Conservation (phyloP, 1,140 invertebrate genomes). For the Brachionus plicatilis region DNA sequence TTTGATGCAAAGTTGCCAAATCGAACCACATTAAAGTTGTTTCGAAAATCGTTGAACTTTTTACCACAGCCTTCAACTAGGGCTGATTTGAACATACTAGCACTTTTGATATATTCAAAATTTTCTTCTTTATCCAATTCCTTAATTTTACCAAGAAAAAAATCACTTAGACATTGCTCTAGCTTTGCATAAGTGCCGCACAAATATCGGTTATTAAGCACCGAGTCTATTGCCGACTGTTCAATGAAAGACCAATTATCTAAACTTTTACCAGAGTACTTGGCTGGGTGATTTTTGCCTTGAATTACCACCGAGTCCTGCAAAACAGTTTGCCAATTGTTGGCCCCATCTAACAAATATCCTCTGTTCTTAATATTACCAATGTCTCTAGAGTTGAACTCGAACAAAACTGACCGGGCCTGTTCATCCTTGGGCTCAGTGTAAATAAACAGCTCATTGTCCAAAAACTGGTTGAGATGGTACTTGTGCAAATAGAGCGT, state of each 20-base stretch:
- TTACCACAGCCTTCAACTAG: constrained; percentile 15
- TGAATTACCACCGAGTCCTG: neutral
- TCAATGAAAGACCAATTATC: constrained; percentile 8
- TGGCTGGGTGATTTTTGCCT: neutral
- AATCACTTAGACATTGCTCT: constrained; percentile 13
- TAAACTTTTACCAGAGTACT: neutral
- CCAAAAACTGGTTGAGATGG: neutral
- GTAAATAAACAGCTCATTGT: neutral
- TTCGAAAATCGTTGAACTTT: constrained; percentile 9
- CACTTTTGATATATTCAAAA: constrained; percentile 15
- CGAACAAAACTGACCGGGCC: neutral
- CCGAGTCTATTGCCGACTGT: neutral
- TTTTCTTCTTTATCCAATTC: neutral
- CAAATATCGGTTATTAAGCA: neutral
- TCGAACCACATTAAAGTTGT: constrained; percentile 23
- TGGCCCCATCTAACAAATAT: neutral
- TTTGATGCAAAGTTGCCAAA: neutral
- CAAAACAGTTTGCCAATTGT: constrained; percentile 4
- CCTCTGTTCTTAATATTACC: neutral
- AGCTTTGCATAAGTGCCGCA: constrained; percentile 15
- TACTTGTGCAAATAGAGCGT: neutral
- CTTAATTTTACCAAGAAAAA: neutral
- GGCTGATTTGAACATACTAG: constrained; percentile 33
- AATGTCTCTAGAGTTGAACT: neutral
- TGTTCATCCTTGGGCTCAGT: neutral